Evolutionary conservation across 2,888 invertebrate genomes (phyloP).

Genomic region (Eucera pruinosa): DNA sequence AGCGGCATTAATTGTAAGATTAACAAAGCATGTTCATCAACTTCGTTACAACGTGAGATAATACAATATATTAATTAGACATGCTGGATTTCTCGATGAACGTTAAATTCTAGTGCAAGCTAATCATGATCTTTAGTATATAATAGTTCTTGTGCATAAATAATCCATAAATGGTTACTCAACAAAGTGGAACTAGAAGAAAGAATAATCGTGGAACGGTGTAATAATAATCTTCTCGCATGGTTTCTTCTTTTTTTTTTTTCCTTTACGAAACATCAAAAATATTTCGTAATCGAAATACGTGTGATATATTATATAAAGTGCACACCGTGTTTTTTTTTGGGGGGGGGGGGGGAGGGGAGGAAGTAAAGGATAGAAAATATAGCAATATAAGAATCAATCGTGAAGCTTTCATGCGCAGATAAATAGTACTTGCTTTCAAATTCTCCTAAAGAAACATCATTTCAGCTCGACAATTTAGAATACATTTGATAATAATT

Average conservation of each 20-base stretch:
- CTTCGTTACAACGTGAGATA: slow-evolving; percentile 41
- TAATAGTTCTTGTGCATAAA: slow-evolving; percentile 46
- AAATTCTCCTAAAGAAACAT: slow-evolving; percentile 34
- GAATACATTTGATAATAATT: slow-evolving; percentile 18
- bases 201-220: slow-evolving; percentile 17
- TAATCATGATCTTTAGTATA: slow-evolving; percentile 36
- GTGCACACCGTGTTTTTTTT: slow-evolving; percentile 10
- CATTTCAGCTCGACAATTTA: slow-evolving; percentile 18
- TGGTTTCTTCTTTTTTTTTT: slow-evolving; percentile 1
- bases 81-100: slow-evolving; percentile 49
- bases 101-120: slow-evolving; percentile 54
- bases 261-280: too few species aligned
- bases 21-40: slow-evolving; percentile 53
- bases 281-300: slow-evolving; percentile 18
- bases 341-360: too few species aligned
- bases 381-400: slow-evolving; percentile 70
- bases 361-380: slow-evolving; percentile 65
- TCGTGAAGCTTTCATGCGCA: slow-evolving; percentile 65
- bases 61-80: too few species aligned
- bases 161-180: slow-evolving; percentile 42
- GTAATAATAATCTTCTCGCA: slow-evolving; percentile 4
- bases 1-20: slow-evolving; percentile 50
- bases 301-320: slow-evolving; percentile 1
- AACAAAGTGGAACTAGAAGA: slow-evolving; percentile 32
- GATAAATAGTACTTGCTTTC: slow-evolving; percentile 50